Base-by-base conservation (phyloP, 2,113 vertebrate genomes). In the Micromys minutus region DNA sequence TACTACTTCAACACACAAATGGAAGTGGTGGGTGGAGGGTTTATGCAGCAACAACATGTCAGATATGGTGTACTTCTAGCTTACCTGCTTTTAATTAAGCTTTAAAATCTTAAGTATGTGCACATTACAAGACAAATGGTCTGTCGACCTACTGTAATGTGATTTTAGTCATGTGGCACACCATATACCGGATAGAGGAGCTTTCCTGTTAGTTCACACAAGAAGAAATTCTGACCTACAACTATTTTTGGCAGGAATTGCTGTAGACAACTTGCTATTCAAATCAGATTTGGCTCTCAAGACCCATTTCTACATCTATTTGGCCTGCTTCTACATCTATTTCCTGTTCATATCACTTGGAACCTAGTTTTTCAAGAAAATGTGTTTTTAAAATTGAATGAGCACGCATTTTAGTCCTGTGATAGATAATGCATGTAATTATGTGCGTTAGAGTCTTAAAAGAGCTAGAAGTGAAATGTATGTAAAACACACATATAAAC, bases 281-380 rank as follows among this genome's bases (percentile, higher is more conserved):
- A 89, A 94, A 97, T 97, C 89, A 96, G 90, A 96, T 97, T 93
- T 97, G 96, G 94, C 96, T 65, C 87, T 55, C 31, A 36, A 95
- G 67, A 94, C 42, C 63, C 83, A 95, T 96, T 96, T 97, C 95
- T 97, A 90, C 87, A 96, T 94, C 79, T 72, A 75, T 59, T 95
- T 97, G 86, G 88, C 81, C 89, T 61, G 63, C 76, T 87, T 80
- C 55, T 83, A 83, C 79, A 83, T 61, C 80, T 61, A 59, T 50
- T 95, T 87, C 91, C 86, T 95, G 67, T 55, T 90, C 52, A 61
- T 95, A 81, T 97, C 96, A 93, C 75, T 93, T 95, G 36, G 93
- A 94, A 90, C 67, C 65, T 95, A 96, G 59, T 96, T 96, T 95
- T 96, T 92, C 76, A 95, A 96, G 47, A 96, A 96, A 92, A 71